These are phyloP conservation scores for Gadus chalcogrammus DNA, from an alignment of 2,113 vertebrate genomes.

Conservation along the genomic window DNA sequence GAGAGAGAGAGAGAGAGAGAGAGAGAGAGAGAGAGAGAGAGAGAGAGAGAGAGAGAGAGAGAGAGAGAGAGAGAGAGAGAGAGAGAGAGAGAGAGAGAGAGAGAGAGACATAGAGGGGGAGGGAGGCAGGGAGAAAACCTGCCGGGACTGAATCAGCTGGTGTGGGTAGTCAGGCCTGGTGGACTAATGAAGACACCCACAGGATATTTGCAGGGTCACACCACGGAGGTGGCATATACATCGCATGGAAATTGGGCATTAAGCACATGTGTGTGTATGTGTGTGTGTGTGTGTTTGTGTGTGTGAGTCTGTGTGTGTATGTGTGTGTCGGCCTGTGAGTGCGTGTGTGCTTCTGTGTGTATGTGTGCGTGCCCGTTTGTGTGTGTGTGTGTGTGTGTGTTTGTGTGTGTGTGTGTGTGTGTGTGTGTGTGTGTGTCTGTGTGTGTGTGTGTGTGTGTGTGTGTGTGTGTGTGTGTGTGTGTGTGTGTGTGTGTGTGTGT, in stretches of 20 bases:
- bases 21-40: too few species aligned
- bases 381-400: slow-evolving; percentile 38
- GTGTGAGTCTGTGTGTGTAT: slow-evolving; percentile 34
- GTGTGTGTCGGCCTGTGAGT: slow-evolving; percentile 37
- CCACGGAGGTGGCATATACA: slow-evolving; percentile 67
- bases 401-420: slow-evolving; percentile 42
- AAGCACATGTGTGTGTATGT: slow-evolving; percentile 55
- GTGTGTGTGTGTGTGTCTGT: slow-evolving; percentile 27
- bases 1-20: slow-evolving; percentile 30
- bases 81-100: too few species aligned
- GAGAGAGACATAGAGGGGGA: too few species aligned
- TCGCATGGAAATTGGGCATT: slow-evolving; percentile 67
- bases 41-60: slow-evolving; percentile 14
- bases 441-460: slow-evolving; percentile 55
- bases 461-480: slow-evolving; percentile 24
- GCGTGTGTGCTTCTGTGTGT: slow-evolving; percentile 49
- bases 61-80: slow-evolving; percentile 10
- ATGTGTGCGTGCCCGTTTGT: slow-evolving; percentile 19
- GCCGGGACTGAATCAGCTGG: slow-evolving; percentile 70
- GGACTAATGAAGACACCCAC: slow-evolving; percentile 76
- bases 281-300: slow-evolving; percentile 43
- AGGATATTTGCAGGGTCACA: slow-evolving; percentile 78
- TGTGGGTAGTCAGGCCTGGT: slow-evolving; percentile 61
- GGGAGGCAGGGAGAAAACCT: slow-evolving; percentile 36
- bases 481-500: slow-evolving; percentile 36